phyloP scores from a whole-genome alignment of 2,888 invertebrate species.

The Pheosia gnoma region DNA sequence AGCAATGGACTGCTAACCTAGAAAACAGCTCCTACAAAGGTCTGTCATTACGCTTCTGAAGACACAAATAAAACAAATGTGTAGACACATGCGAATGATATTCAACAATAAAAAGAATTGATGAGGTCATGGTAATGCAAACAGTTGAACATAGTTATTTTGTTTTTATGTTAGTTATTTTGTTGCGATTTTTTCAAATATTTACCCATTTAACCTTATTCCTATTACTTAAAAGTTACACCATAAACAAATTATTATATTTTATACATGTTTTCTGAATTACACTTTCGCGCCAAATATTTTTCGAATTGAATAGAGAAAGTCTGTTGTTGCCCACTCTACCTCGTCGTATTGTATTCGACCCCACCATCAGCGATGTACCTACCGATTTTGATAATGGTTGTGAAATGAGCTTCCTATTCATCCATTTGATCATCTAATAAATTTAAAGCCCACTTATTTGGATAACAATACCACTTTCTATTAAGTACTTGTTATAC shows the following conservation, averaged over 20 bases:
- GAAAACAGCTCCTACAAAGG: background rate
- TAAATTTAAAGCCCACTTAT: slow-evolving; percentile 5
- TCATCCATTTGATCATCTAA: background rate
- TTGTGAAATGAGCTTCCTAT: slow-evolving; percentile 4
- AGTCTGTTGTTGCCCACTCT: background rate
- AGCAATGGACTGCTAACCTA: slow-evolving; percentile 6
- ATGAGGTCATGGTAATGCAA: background rate
- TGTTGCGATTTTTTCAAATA: no score
- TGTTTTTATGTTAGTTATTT: no score
- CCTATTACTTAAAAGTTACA: background rate
- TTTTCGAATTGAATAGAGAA: background rate
- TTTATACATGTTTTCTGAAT: no score
- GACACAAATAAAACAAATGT: background rate
- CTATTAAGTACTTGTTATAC: background rate
- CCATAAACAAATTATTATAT: no score
- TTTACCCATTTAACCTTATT: no score
- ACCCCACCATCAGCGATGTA: background rate
- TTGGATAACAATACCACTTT: background rate
- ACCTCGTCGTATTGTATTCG: background rate
- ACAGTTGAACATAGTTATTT: no score
- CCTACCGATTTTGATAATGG: slow-evolving; percentile 3
- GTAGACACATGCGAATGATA: background rate
- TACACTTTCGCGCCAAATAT: slow-evolving; percentile 1
- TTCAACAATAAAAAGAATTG: background rate
- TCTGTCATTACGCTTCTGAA: slow-evolving; percentile 1